Evolutionary conservation across 2,113 vertebrate genomes (phyloP).

Genomic region (Lepisosteus osseus): DNA sequence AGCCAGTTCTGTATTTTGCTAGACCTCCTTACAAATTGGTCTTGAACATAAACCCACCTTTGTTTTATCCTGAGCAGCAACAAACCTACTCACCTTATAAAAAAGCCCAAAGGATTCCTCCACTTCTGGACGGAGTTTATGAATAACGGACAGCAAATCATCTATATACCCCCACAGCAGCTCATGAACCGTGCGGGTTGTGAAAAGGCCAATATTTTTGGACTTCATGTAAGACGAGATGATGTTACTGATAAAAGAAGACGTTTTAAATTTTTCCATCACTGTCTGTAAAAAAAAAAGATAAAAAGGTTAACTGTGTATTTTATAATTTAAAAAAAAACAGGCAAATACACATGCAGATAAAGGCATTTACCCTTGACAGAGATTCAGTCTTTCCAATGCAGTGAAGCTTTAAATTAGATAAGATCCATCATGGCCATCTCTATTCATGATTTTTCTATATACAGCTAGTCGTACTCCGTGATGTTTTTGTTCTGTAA

Average conservation of each 20-base stretch:
- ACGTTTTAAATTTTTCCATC: conserved; percentile 64
- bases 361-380: too few species aligned
- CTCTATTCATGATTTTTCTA: too few species aligned
- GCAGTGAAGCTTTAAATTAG: too few species aligned
- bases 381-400: too few species aligned
- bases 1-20: not conserved
- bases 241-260: accelerated
- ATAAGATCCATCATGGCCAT: too few species aligned
- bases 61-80: too few species aligned
- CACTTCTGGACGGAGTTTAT: conserved; percentile 26
- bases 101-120: conserved; percentile 83
- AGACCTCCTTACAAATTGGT: not conserved
- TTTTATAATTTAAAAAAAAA: not conserved
- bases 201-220: conserved; percentile 66
- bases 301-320: not conserved
- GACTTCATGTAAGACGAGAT: conserved; percentile 56
- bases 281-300: conserved; percentile 60
- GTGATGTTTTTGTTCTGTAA: too few species aligned
- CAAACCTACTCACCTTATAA: conserved; percentile 68
- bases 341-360: too few species aligned
- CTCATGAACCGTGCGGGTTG: conserved; percentile 66
- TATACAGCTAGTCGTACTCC: too few species aligned
- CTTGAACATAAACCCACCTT: too few species aligned
- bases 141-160: conserved; percentile 63
- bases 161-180: conserved; percentile 93